Evolutionary conservation across 2,888 invertebrate species (phyloP).

Genomic region (Pristionchus arcanus): DNA sequence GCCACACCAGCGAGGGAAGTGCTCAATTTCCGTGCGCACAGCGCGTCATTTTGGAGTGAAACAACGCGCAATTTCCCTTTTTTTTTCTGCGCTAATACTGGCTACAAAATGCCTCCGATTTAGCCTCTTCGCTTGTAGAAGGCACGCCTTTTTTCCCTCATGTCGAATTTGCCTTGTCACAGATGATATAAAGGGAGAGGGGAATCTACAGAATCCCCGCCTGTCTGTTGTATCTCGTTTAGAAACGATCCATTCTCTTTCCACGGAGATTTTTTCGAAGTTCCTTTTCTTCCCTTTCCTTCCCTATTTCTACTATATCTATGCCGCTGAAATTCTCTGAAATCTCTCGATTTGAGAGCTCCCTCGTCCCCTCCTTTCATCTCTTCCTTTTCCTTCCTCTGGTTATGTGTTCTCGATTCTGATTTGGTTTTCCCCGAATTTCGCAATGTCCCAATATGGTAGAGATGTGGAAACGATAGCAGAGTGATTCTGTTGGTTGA

Average conservation of each 20-base stretch:
- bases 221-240: not conserved
- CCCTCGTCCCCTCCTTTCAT: not conserved
- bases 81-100: not conserved
- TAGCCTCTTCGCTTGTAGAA: not conserved
- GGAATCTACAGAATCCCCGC: not conserved
- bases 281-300: slow-evolving; percentile 17
- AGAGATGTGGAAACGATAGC: not conserved
- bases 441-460: slow-evolving; percentile 6
- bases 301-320: slow-evolving; percentile 45
- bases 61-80: slow-evolving; percentile 5
- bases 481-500: not conserved
- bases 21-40: not conserved
- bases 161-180: not conserved
- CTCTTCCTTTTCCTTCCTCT: not conserved
- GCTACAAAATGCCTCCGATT: not conserved
- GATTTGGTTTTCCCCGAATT: not conserved
- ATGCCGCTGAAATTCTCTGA: not conserved
- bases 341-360: slow-evolving; percentile 29
- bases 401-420: not conserved
- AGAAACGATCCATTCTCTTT: not conserved
- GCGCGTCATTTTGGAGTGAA: slow-evolving; percentile 1
- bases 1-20: not conserved
- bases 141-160: not conserved
- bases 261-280: not conserved
- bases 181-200: not conserved